Conservation (phyloP, 2,797 vertebrate genomes). For the Huso huso region DNA sequence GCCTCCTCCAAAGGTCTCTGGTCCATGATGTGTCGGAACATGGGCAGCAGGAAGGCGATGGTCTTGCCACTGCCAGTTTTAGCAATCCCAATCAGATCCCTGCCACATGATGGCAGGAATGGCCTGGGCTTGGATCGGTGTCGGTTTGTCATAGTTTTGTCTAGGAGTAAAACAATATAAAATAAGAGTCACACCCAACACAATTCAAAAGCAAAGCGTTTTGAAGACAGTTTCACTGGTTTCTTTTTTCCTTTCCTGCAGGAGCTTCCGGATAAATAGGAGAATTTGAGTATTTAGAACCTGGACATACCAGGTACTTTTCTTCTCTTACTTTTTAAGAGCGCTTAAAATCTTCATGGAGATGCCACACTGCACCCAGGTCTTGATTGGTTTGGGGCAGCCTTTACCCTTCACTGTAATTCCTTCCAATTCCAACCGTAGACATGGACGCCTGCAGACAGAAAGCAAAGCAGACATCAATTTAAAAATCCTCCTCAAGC, state of each 20-base stretch:
- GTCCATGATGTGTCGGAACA: conserved; percentile 98
- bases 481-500: background rate
- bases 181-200: background rate
- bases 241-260: background rate
- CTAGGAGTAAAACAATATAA: conserved; percentile 38
- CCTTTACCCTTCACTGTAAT: conserved; percentile 93
- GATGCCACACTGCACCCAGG: conserved; percentile 97
- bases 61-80: conserved; percentile 98
- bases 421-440: conserved; percentile 87
- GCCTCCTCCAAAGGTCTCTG: conserved; percentile 87
- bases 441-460: conserved; percentile 73
- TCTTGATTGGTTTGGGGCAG: conserved; percentile 95
- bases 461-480: background rate
- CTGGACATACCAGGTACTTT: background rate
- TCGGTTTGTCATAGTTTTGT: conserved; percentile 91
- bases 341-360: conserved; percentile 96
- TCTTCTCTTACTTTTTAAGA: conserved; percentile 78
- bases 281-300: background rate
- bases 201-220: background rate
- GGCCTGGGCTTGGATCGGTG: conserved; percentile 91
- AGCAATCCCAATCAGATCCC: conserved; percentile 94
- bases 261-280: no score
- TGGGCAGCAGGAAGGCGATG: conserved; percentile 92
- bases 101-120: conserved; percentile 93
- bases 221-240: background rate